Conservation (phyloP, 2,113 vertebrate genomes). For the Brienomyrus brachyistius region DNA sequence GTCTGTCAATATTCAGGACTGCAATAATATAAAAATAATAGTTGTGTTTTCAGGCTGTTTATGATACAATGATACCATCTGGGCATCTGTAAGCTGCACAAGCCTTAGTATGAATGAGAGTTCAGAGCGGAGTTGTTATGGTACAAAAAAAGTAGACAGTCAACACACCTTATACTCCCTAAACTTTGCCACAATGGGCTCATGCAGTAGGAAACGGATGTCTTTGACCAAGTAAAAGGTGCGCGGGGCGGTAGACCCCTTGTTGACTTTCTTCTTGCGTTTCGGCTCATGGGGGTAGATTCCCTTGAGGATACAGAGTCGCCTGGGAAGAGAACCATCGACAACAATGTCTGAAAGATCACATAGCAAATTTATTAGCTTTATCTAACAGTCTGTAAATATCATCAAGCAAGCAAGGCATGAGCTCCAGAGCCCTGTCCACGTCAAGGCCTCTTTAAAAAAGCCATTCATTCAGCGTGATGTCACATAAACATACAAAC, state of each 20-base stretch:
- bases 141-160: not conserved
- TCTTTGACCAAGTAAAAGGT: conserved; percentile 96
- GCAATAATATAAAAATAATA: not conserved
- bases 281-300: conserved; percentile 96
- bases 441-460: not conserved
- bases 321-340: conserved; percentile 54
- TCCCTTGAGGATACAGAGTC: conserved; percentile 91
- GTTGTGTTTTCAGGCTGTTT: not conserved
- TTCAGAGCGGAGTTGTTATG: not conserved
- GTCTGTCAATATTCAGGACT: not conserved
- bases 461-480: not conserved
- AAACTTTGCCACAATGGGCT: conserved; percentile 88
- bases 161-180: conserved; percentile 82
- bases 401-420: not conserved
- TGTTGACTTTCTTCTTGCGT: conserved; percentile 98
- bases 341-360: not conserved
- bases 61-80: not conserved
- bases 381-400: not conserved
- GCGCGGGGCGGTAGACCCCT: conserved; percentile 79
- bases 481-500: not conserved
- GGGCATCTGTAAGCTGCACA: not conserved
- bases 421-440: not conserved
- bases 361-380: not conserved
- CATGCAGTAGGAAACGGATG: conserved; percentile 89
- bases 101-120: not conserved